Evolutionary conservation across 35 echinoderm and acorn worm species (phyloP).

Genomic region (Eucidaris tribuloides): DNA sequence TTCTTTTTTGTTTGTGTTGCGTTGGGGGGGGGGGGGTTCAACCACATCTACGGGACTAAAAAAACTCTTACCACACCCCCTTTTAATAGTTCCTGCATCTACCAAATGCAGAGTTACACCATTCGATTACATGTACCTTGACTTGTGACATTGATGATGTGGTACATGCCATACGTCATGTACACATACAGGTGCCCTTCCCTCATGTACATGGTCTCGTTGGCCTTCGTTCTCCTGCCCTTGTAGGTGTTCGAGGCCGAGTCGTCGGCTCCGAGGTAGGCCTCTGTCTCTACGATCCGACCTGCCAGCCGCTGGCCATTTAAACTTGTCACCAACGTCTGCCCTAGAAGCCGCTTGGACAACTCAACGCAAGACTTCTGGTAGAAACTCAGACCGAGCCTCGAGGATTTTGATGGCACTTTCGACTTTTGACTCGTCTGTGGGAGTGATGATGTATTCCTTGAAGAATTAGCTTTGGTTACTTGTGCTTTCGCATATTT

Average conservation of each 20-base stretch:
- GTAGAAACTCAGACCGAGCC: conserved; percentile 34
- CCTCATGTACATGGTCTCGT: conserved; percentile 81
- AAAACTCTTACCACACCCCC: too few species aligned
- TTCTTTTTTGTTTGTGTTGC: too few species aligned
- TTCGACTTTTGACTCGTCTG: background rate
- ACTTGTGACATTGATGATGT: conserved; percentile 89
- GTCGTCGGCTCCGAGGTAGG: conserved; percentile 78
- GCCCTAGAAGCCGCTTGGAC: conserved; percentile 73
- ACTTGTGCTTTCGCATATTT: too few species aligned
- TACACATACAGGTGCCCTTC: conserved; percentile 91
- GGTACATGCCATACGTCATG: conserved; percentile 88
- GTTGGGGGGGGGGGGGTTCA: too few species aligned
- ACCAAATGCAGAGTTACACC: too few species aligned
- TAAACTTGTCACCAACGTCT: conserved; percentile 54
- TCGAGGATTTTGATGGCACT: background rate
- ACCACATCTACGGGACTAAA: too few species aligned
- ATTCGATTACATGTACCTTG: too few species aligned
- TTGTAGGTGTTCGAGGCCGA: conserved; percentile 69
- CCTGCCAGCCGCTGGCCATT: conserved; percentile 58
- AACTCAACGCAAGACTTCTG: conserved; percentile 62
- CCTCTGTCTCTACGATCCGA: conserved; percentile 88
- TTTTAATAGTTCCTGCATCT: too few species aligned
- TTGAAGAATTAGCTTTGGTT: too few species aligned
- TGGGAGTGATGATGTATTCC: too few species aligned
- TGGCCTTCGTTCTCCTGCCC: conserved; percentile 34